Evolutionary conservation across 1,140 invertebrate species (phyloP).

Genomic region (Drosophila repletoides): DNA sequence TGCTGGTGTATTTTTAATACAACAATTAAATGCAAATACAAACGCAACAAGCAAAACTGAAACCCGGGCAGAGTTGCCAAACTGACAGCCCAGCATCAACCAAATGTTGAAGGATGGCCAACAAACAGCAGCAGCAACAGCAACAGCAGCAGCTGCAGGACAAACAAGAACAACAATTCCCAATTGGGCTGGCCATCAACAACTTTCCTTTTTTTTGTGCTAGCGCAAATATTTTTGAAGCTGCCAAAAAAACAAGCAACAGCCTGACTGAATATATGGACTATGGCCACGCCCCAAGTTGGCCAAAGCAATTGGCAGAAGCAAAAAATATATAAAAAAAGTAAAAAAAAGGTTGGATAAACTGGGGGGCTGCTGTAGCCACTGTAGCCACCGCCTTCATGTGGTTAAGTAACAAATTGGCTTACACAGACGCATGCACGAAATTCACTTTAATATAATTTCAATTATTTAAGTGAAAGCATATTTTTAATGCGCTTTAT

Average conservation of each 20-base stretch:
- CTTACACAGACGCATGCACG: slow-evolving; percentile 23
- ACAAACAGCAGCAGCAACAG: slow-evolving; percentile 1
- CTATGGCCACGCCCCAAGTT: slow-evolving; percentile 51
- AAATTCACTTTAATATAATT: slow-evolving; percentile 68
- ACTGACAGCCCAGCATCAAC: slow-evolving; percentile 21
- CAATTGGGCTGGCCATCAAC: slow-evolving; percentile 52
- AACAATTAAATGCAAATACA: slow-evolving; percentile 78
- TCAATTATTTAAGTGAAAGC: slow-evolving; percentile 72
- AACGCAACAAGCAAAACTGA: slow-evolving; percentile 41
- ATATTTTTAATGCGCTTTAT: slow-evolving; percentile 76
- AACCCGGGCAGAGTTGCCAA: slow-evolving; percentile 11
- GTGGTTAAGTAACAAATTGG: slow-evolving; percentile 47
- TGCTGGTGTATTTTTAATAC: slow-evolving; percentile 73
- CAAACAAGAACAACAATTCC: slow-evolving; percentile 32
- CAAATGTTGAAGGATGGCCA: slow-evolving; percentile 60
- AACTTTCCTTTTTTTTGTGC: slow-evolving; percentile 54
- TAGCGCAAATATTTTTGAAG: slow-evolving; percentile 66
- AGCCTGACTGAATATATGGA: slow-evolving; percentile 60
- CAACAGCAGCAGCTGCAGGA: slow-evolving; percentile 46
- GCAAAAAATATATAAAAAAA: slow-evolving; percentile 5
- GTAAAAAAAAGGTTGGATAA: slow-evolving; percentile 30
- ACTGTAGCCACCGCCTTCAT: slow-evolving; percentile 6
- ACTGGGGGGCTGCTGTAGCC: neutral
- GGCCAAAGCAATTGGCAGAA: slow-evolving; percentile 31
- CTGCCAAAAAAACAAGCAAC: slow-evolving; percentile 53